phyloP scores from a whole-genome alignment of 2,888 invertebrate species.

The Brenthis hecate region DNA sequence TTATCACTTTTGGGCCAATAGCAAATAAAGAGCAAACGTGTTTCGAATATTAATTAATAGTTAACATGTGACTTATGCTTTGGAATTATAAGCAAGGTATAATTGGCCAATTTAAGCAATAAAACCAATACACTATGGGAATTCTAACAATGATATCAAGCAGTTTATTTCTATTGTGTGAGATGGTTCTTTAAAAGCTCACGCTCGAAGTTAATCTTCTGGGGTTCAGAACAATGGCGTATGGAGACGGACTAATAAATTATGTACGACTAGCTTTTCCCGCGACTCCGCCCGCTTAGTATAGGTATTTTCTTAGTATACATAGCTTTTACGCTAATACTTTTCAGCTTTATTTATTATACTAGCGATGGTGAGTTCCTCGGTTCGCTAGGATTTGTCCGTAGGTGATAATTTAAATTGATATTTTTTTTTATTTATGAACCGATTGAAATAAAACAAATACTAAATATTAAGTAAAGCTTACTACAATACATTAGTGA shows the following conservation, averaged over 20 bases:
- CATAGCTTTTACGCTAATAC: too few relatives aligned
- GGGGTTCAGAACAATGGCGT: conserved; percentile 3
- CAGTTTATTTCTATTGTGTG: conserved; percentile 33
- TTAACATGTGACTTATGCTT: conserved; percentile 37
- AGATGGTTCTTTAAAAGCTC: conserved; percentile 26
- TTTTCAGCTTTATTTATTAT: too few relatives aligned
- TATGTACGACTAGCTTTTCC: neutral
- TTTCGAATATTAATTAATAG: conserved; percentile 51
- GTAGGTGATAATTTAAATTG: too few relatives aligned
- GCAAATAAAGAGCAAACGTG: conserved; percentile 46
- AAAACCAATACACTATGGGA: conserved; percentile 32
- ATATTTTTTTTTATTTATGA: too few relatives aligned
- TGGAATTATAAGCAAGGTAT: conserved; percentile 31
- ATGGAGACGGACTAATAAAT: neutral
- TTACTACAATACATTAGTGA: too few relatives aligned
- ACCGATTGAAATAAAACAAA: too few relatives aligned
- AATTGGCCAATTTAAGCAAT: conserved; percentile 36
- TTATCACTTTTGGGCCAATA: conserved; percentile 54
- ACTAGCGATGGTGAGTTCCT: too few relatives aligned
- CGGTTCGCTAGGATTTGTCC: too few relatives aligned
- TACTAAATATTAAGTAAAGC: too few relatives aligned
- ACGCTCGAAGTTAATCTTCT: conserved; percentile 10
- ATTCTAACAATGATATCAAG: conserved; percentile 32
- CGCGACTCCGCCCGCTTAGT: too few relatives aligned
- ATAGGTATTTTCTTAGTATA: too few relatives aligned